Evolutionary conservation across 1,140 invertebrate genomes (phyloP).

Genomic region (Magallana angulata): DNA sequence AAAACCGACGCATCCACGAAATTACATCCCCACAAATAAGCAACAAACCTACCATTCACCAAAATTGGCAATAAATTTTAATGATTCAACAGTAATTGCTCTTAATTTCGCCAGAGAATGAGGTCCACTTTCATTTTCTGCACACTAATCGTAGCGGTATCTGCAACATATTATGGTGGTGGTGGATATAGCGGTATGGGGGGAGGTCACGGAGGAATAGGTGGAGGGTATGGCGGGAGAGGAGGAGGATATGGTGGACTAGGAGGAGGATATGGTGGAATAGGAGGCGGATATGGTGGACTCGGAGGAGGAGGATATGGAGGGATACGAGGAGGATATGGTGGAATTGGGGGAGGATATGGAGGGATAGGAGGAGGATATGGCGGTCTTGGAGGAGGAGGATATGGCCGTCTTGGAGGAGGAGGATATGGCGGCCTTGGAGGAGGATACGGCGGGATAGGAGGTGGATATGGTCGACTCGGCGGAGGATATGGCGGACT

Average conservation of each 20-base stretch:
- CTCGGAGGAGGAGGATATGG: background rate
- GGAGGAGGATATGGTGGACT: too few species aligned
- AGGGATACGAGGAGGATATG: background rate
- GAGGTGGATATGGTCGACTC: background rate
- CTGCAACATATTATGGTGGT: slow-evolving; percentile 6
- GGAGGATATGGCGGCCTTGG: background rate
- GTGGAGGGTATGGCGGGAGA: too few species aligned
- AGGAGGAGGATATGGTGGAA: too few species aligned
- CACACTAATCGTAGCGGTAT: background rate
- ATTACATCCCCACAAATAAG: too few species aligned
- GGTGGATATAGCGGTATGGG: background rate
- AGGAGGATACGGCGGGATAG: background rate
- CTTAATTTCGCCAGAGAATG: background rate
- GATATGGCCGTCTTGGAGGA: background rate
- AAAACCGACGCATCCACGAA: too few species aligned
- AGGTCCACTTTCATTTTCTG: background rate
- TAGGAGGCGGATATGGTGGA: too few species aligned
- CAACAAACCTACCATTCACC: too few species aligned
- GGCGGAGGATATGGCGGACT: background rate
- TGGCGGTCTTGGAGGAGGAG: background rate
- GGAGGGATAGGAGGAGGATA: background rate
- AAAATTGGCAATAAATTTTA: too few species aligned
- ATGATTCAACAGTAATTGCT: too few species aligned
- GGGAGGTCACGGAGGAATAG: background rate
- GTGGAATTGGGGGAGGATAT: background rate